A percentile compares a stretch with the other conserved stretches of the same genome.
phyloP scores from a whole-genome alignment of 2,797 vertebrate genomes.

The Pipistrellus nathusii region DNA sequence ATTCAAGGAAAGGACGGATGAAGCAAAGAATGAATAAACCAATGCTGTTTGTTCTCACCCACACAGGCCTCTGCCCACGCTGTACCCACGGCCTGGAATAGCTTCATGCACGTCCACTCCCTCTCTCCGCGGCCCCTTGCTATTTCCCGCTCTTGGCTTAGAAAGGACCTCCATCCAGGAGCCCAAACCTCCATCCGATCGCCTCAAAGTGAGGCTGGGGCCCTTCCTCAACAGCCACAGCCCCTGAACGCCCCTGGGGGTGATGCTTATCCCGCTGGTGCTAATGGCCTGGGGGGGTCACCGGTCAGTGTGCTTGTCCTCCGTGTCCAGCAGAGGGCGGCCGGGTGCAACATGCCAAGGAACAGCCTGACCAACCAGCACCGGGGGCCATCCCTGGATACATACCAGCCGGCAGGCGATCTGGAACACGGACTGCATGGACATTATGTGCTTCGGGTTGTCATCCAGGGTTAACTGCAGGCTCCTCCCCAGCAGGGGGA shows the following conservation, averaged over 20 bases:
- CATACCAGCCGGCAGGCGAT: conserved; percentile 92
- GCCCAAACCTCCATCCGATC: neutral
- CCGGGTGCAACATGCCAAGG: accelerated
- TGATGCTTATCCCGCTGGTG: neutral
- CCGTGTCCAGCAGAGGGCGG: neutral
- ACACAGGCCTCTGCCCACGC: neutral
- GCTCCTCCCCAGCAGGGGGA: conserved; percentile 92
- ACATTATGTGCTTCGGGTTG: conserved; percentile 78
- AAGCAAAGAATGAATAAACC: neutral
- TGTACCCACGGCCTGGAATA: neutral
- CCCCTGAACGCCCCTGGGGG: accelerated
- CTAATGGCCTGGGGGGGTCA: neutral
- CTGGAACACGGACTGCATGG: conserved; percentile 91
- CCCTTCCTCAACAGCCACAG: neutral
- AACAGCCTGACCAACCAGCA: neutral
- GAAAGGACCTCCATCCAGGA: neutral
- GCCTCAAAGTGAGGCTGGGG: neutral
- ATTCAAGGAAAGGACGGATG: neutral
- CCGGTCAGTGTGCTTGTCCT: too few species aligned
- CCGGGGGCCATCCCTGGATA: neutral
- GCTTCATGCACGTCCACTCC: accelerated
- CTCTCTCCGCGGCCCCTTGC: neutral
- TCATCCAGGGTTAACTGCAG: conserved; percentile 90
- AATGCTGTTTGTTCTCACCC: too few species aligned
- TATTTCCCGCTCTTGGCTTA: neutral